phyloP scores from a whole-genome alignment of 1,140 invertebrate genomes.

The Euschistus heros region DNA sequence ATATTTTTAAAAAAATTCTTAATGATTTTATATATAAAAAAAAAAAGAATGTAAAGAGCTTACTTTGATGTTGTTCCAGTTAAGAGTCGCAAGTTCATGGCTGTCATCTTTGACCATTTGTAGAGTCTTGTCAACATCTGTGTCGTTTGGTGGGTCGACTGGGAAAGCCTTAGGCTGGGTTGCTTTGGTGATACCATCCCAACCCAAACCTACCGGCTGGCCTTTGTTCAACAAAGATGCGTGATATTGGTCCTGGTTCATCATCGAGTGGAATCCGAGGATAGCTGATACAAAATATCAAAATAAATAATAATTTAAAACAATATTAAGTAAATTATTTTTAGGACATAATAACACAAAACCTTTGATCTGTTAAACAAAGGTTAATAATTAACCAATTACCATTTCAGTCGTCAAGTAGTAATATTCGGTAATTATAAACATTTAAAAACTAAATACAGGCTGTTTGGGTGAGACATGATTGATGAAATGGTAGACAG shows the following conservation, averaged over 20 bases:
- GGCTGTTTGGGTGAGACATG: too few species aligned
- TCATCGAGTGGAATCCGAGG: conserved; percentile 98
- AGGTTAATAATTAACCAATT: too few species aligned
- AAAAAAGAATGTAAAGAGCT: not conserved
- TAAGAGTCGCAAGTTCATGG: conserved; percentile 72
- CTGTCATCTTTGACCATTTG: conserved; percentile 82
- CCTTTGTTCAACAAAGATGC: conserved; percentile 87
- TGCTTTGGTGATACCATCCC: conserved; percentile 90
- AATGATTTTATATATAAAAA: not conserved
- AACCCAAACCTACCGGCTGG: conserved; percentile 72
- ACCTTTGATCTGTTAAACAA: too few species aligned
- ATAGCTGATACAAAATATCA: conserved; percentile 56
- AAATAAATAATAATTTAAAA: too few species aligned
- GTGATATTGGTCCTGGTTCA: conserved; percentile 99
- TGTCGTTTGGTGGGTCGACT: conserved; percentile 85
- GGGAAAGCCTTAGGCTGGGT: conserved; percentile 83
- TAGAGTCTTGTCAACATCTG: conserved; percentile 84
- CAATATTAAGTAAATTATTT: too few species aligned
- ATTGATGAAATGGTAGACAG: too few species aligned
- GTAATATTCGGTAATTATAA: too few species aligned
- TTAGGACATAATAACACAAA: too few species aligned
- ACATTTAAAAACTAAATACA: too few species aligned
- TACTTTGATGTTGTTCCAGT: conserved; percentile 97
- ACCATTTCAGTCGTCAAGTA: too few species aligned
- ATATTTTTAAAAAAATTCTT: not conserved